phyloP scores from a whole-genome alignment of 1,140 invertebrate genomes.

The Apolygus lucorum region DNA sequence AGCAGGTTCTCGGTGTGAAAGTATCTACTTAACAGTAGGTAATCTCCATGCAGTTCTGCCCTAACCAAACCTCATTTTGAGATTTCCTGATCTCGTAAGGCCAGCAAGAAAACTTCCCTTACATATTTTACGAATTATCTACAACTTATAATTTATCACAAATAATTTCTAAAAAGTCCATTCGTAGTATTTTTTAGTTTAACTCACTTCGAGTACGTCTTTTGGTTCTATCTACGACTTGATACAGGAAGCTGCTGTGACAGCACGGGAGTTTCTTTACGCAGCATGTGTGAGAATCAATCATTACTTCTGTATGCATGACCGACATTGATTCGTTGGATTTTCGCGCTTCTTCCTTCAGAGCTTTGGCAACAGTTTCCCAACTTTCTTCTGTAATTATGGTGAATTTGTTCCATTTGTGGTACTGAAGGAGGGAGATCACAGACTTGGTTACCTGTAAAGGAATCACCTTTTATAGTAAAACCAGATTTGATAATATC shows the following conservation, averaged over 20 bases:
- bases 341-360: slow-evolving; percentile 58
- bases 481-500: neutral
- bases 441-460: slow-evolving; percentile 84
- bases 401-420: slow-evolving; percentile 88
- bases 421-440: slow-evolving; percentile 77
- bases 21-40: too few species aligned
- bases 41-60: too few species aligned
- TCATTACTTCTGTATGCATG: slow-evolving; percentile 58
- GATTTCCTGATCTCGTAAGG: too few species aligned
- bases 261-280: slow-evolving; percentile 61
- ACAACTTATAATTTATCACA: too few species aligned
- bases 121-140: too few species aligned
- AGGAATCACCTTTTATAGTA: neutral
- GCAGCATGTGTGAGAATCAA: slow-evolving; percentile 65
- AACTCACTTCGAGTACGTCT: slow-evolving; percentile 77
- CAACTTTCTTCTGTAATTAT: slow-evolving; percentile 79
- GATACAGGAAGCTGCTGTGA: slow-evolving; percentile 65
- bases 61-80: too few species aligned
- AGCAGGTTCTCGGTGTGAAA: too few species aligned
- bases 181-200: neutral
- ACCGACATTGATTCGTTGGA: slow-evolving; percentile 76
- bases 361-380: slow-evolving; percentile 64
- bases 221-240: slow-evolving; percentile 79
- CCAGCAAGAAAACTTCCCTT: too few species aligned
- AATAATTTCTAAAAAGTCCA: neutral